A percentile compares a stretch with the other conserved stretches of the same genome.
These are phyloP conservation scores for Trichoplax adhaerens DNA, from an alignment of 37 sponge, comb jelly and placozoan species.

Conservation along the genomic window DNA sequence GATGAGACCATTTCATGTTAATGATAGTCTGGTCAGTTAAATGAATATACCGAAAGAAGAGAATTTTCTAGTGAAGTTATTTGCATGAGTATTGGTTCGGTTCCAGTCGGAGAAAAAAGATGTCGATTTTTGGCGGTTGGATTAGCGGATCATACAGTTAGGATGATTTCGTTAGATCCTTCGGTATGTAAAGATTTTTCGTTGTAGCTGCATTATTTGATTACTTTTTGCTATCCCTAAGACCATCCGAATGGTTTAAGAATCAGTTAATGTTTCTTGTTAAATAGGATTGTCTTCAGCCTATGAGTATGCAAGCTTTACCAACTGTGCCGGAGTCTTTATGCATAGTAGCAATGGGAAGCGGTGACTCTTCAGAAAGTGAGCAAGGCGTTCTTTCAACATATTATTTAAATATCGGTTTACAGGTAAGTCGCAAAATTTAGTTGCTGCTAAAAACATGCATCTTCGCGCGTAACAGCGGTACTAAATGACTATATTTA, in stretches of 20 bases:
- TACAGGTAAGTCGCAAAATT: conserved; percentile 11
- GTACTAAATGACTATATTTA: background rate
- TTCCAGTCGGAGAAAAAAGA: conserved; percentile 85
- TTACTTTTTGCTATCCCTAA: background rate
- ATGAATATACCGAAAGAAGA: conserved; percentile 94
- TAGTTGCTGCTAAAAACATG: background rate
- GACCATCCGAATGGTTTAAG: background rate
- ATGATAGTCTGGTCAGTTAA: conserved; percentile 59
- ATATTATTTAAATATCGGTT: conserved; percentile 50
- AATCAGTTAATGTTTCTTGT: background rate
- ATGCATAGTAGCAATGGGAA: conserved; percentile 87
- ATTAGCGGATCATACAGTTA: conserved; percentile 88
- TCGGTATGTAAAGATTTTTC: conserved; percentile 25
- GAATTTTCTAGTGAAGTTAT: conserved; percentile 84
- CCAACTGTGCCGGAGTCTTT: conserved; percentile 86
- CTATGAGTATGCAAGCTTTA: conserved; percentile 87
- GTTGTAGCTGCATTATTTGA: background rate
- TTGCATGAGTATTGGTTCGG: conserved; percentile 83
- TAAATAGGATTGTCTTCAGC: conserved; percentile 67
- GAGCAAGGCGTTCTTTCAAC: conserved; percentile 58
- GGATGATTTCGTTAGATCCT: conserved; percentile 91
- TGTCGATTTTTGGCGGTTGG: conserved; percentile 90
- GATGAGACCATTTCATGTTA: no score
- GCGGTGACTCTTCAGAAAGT: conserved; percentile 11
- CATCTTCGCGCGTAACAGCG: background rate